phyloP scores from a whole-genome alignment of 64 coral and sea anemone species.

The Anthopleura sola region DNA sequence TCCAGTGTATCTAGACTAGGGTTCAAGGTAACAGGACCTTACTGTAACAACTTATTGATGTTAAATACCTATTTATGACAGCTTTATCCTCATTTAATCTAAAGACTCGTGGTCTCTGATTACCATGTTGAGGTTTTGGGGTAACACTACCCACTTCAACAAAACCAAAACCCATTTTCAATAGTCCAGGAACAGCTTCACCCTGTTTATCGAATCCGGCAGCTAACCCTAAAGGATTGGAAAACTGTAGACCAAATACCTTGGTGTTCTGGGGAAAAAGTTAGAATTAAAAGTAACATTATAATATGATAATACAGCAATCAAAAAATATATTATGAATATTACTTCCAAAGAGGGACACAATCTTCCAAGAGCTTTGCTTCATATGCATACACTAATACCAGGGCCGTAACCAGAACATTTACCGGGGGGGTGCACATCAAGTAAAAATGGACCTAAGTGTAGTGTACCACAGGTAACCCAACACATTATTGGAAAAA shows the following conservation, averaged over 20 bases:
- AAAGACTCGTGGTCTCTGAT: slow-evolving; percentile 83
- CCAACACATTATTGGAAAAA: no score
- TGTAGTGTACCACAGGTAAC: no score
- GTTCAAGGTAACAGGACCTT: not conserved
- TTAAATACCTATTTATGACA: slow-evolving; percentile 86
- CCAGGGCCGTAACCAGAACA: no score
- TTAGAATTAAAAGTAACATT: no score
- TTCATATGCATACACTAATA: no score
- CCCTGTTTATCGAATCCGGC: slow-evolving; percentile 99
- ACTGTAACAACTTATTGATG: not conserved
- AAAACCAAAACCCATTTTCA: slow-evolving; percentile 98
- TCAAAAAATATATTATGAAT: no score
- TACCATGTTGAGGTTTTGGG: slow-evolving; percentile 77
- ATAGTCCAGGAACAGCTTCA: slow-evolving; percentile 83
- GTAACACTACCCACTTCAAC: slow-evolving; percentile 95
- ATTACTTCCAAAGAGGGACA: no score
- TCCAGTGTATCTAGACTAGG: no score
- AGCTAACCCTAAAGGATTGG: slow-evolving; percentile 89
- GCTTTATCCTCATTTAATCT: slow-evolving; percentile 82
- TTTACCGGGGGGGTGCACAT: no score
- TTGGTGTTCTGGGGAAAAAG: slow-evolving; percentile 61
- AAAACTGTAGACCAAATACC: slow-evolving; percentile 91
- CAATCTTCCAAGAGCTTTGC: no score
- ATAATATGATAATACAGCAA: no score
- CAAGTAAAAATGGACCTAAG: no score